phyloP scores from a whole-genome alignment of 2,113 vertebrate species.

The Raja brachyura region DNA sequence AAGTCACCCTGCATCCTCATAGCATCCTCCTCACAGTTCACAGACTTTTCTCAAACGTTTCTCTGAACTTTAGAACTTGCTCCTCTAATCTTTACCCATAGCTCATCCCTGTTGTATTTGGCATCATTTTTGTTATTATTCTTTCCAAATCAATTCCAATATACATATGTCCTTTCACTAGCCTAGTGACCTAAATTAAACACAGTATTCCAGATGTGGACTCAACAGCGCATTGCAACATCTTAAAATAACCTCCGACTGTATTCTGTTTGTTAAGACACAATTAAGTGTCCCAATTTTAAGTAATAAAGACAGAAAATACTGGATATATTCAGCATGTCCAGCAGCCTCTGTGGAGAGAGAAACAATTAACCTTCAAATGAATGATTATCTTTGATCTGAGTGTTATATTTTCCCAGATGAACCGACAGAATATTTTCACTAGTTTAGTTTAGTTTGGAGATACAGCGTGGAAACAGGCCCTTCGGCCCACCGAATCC shows the following conservation, averaged over 20 bases:
- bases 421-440: no score
- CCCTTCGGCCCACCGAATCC: no score
- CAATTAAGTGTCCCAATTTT: neutral
- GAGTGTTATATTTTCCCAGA: no score
- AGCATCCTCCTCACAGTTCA: no score
- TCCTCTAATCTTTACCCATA: neutral
- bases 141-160: conserved; percentile 1
- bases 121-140: conserved; percentile 12
- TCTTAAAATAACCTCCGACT: neutral
- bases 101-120: neutral
- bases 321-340: no score
- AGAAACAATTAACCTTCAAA: no score
- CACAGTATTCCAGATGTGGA: conserved; percentile 22
- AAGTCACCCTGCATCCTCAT: no score
- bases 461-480: no score
- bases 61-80: neutral
- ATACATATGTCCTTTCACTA: conserved; percentile 3
- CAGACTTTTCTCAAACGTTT: neutral
- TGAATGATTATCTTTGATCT: no score
- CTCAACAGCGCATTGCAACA: neutral
- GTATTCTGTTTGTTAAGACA: neutral
- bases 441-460: no score
- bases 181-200: neutral
- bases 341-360: no score
- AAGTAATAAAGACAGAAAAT: neutral